These are phyloP conservation scores for Sylvilagus floridanus DNA, from an alignment of 2,797 vertebrate species.

Conservation along the genomic window DNA sequence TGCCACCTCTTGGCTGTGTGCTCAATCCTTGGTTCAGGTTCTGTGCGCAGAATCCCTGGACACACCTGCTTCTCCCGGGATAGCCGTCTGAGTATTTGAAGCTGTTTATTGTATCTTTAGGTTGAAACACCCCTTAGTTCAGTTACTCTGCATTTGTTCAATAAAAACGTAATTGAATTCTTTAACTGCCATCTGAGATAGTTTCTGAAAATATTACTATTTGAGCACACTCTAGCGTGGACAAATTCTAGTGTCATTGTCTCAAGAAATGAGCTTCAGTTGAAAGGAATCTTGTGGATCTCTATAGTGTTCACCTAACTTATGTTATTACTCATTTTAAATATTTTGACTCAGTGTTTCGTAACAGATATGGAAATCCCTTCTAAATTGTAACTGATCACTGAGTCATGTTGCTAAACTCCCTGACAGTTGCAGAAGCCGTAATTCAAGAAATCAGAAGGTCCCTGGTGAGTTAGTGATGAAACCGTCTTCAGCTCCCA, in stretches of 20 bases:
- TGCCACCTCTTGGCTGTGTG: background rate
- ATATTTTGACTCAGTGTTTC: background rate
- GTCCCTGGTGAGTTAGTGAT: background rate
- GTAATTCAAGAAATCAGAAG: background rate
- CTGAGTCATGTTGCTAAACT: background rate
- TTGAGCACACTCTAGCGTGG: background rate
- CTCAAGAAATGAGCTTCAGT: background rate
- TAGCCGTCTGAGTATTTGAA: background rate
- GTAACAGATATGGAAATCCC: background rate
- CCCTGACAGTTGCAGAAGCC: background rate
- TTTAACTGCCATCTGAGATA: background rate
- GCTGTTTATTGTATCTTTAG: slow-evolving; percentile 15
- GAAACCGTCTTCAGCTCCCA: too few relatives aligned
- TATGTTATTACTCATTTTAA: background rate
- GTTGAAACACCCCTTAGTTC: background rate
- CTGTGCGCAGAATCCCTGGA: background rate
- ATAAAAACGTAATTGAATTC: slow-evolving; percentile 76
- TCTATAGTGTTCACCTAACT: background rate
- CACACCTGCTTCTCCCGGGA: background rate
- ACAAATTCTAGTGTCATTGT: background rate
- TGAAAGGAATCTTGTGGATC: background rate
- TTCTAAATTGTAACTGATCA: background rate
- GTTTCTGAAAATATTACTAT: background rate
- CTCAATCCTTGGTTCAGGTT: background rate
- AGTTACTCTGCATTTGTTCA: slow-evolving; percentile 67